Base-by-base conservation (phyloP, 1,140 invertebrate genomes). In the Pseudobourletiella spinata region DNA sequence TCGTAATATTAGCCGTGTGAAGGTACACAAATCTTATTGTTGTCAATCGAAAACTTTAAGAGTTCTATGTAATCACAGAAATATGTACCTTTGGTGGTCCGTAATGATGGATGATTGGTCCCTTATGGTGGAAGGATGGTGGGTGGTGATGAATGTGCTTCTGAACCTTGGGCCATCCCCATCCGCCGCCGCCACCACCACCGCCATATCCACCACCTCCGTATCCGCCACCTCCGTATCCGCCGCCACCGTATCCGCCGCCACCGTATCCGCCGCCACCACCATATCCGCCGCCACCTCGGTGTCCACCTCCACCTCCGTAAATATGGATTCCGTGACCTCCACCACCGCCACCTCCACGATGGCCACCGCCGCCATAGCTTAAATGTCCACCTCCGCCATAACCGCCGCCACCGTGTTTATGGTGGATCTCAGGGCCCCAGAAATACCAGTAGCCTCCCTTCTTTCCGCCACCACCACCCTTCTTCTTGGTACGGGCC, bases 391-490 rank as follows among this genome's bases (percentile, higher is more conserved):
- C 46, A 20, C 57, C 51, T 54, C 63, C 63, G n/a, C 50, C 28
- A 30, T 59, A 28, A 39, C 32, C 52, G 11, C n/a, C 26, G 39
- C 35, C 32, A 6, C 25, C 8, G 15, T 22, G 22, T 43, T 24
- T 11, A 28, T 57, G 39, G 44, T 57, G 28, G 16, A 22, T 8
- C 18, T 59, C 57, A 22, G 63, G 63, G 25, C 66, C 66, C 66
- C 66, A 67, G 39, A 64, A 67, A 18, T 67, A 67, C 66, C 66
- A 67, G 62, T 64, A 67, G 29, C 66, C 66, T 58, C 66, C 66
- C 42, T 67, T 67, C 56, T 67, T 64, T 25, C 50, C 50, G 52
- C 30, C 26, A 3, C 52, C 52, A 18, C 30, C 30, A 20, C 4
- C 15, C 6, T 46, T 46, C 28, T 52, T 52, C 30, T 55, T 55